phyloP scores from a whole-genome alignment of 2,888 invertebrate species.

The Nymphalis c-album region DNA sequence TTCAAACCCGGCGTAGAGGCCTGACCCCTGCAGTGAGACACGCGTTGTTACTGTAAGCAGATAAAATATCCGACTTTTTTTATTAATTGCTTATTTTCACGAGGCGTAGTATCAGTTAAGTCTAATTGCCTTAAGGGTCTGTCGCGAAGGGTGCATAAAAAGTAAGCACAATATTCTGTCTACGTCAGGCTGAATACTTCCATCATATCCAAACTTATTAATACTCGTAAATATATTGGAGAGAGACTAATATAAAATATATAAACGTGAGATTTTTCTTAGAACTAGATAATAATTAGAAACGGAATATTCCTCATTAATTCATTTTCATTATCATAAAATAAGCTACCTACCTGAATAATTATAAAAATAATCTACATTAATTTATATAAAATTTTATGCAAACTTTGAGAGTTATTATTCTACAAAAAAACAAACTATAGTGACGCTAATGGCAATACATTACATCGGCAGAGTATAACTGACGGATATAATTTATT shows the following conservation, averaged over 20 bases:
- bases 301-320: too few relatives aligned
- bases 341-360: neutral
- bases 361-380: neutral
- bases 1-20: too few relatives aligned
- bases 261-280: too few relatives aligned
- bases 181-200: neutral
- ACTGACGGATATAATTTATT: slow-evolving; percentile 23
- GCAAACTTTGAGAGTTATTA: slow-evolving; percentile 4
- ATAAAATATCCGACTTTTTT: too few relatives aligned
- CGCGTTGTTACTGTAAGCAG: too few relatives aligned
- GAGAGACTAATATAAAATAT: too few relatives aligned
- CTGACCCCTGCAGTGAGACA: too few relatives aligned
- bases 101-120: neutral
- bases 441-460: slow-evolving; percentile 20
- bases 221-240: too few relatives aligned
- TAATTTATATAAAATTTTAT: neutral
- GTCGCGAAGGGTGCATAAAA: slow-evolving; percentile 8
- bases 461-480: slow-evolving; percentile 9
- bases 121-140: neutral
- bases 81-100: neutral
- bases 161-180: slow-evolving; percentile 11
- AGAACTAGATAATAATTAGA: too few relatives aligned
- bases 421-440: slow-evolving; percentile 11
- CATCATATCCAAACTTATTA: neutral
- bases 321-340: too few relatives aligned